Base-by-base conservation (phyloP, 2,888 invertebrate species). In the Cephus nigrinus region DNA sequence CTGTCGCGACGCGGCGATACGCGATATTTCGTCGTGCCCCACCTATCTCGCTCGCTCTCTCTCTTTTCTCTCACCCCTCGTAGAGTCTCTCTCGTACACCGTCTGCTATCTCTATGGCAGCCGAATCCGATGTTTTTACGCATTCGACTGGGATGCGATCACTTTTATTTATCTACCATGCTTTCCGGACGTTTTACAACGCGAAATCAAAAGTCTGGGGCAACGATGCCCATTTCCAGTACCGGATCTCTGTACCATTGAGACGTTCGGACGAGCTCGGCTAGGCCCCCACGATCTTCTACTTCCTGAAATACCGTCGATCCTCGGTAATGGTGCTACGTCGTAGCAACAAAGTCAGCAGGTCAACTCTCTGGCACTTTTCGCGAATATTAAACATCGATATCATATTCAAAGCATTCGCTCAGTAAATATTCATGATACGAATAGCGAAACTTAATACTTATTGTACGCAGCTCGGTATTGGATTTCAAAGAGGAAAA, bases 401-500 rank as follows among this genome's bases (percentile, higher is more conserved):
- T 71, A 32, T 71, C 32, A 31, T 33, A 71, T 71, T 71, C 71
- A 71, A 71, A 71, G 71, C 55, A 55, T 55, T 55, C 55, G 55
- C 23, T 9, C 32, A 4, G 71, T 71, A 71, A 71, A 71, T 71
- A 71, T 71, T 71, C 71, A 71, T 31, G 31, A 71, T 71, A 33
- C 31, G 12, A 71, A 33, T 3, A 11, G 12, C 31, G 31, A 33
- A 71, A 31, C 71, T 71, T 71, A 23, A 33, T 71, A 23, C 31
- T 55, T 55, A 55, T 55, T 55, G 23, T 33, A 71, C 32, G 71
- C 31, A 12, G 71, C 32, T 71, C 32, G 71, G 31, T 71, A 71
- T 71, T 71, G 12, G 71, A 71, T 71, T 71, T 71, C 71, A 71
- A 31, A 71, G 71, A 71, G 31, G 71, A 4, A 33, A 71, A 71